Evolutionary conservation across 1,140 invertebrate species (phyloP), one percentile per base, ranked within the genome.

Genomic region (Drosophila bifasciata): DNA sequence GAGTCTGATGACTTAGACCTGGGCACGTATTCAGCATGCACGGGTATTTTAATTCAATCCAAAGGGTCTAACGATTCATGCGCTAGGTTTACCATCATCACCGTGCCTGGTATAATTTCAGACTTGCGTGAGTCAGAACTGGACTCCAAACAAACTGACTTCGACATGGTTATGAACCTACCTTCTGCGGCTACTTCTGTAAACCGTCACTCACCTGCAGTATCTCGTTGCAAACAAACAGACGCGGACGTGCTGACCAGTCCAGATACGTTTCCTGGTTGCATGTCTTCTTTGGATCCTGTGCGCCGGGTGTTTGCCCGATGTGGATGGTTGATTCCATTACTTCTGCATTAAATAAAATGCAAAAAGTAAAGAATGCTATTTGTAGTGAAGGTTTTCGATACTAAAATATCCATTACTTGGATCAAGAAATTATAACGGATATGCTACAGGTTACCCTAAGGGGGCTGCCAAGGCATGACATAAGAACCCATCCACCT

Each of bases 191-290:
- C 48, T 68, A 40, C 61, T 66, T 49, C 64, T n/a, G 13, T 15
- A 3, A 17, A 25, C n/a, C 41, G 5, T 16, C 1, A 55, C 73
- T 90, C 61, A 91, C 90, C 88, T 89, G 88, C 67, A 91, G 76
- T 75, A 91, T 91, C 69, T 91, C 89, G 61, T 91, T 91, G 77
- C 89, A 90, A 50, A 91, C 91, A 75, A 91, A 90, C 41, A 91
- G 67, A 51, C 91, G 86, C 39, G 90, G 58, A 89, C 90, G 89
- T 79, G 89, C 78, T 63, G 91, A 90, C 90, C 90, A 91, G 51
- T 91, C 81, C 53, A 91, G 67, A 66, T 91, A 91, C 40, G 84
- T 91, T 79, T 91, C 88, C 75, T 91, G 76, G 68, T 91, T 91
- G 59, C 91, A 91, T 21, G 90, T 91, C 77, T 91, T 91, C 60